phyloP scores from a whole-genome alignment of 2,113 vertebrate genomes.

The Lipophrys pholis region DNA sequence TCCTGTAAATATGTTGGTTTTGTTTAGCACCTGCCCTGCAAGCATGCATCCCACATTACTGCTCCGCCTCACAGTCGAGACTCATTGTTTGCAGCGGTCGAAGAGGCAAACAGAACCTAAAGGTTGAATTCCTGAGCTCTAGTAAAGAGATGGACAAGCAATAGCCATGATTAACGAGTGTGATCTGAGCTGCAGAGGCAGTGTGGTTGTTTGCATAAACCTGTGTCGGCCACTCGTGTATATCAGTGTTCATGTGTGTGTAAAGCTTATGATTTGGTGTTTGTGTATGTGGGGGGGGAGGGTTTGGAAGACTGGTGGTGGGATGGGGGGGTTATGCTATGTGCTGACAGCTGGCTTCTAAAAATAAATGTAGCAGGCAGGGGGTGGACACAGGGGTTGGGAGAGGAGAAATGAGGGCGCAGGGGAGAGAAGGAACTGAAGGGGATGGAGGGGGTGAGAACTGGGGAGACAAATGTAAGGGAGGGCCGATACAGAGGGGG shows the following conservation, averaged over 20 bases:
- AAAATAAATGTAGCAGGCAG: conserved; percentile 79
- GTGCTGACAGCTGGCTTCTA: conserved; percentile 82
- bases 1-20: too few relatives aligned
- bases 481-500: conserved; percentile 32
- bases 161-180: conserved; percentile 4
- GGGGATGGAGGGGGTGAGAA: background rate
- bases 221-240: conserved; percentile 27
- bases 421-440: conserved; percentile 12
- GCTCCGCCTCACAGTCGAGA: too few relatives aligned
- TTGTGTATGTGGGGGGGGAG: background rate
- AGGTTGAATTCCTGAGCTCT: background rate
- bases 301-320: conserved; percentile 38
- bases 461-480: background rate
- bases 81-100: too few relatives aligned
- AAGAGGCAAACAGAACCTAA: conserved; percentile 19
- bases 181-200: conserved; percentile 31
- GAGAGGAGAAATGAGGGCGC: conserved; percentile 4
- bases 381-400: conserved; percentile 37
- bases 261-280: too few relatives aligned
- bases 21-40: too few relatives aligned
- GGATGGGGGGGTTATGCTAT: conserved; percentile 31
- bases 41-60: too few relatives aligned
- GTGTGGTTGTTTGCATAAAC: conserved; percentile 27
- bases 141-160: background rate
- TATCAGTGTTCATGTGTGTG: background rate